Conservation (phyloP, 2,888 invertebrate genomes). For the Yponomeuta plumbellus region DNA sequence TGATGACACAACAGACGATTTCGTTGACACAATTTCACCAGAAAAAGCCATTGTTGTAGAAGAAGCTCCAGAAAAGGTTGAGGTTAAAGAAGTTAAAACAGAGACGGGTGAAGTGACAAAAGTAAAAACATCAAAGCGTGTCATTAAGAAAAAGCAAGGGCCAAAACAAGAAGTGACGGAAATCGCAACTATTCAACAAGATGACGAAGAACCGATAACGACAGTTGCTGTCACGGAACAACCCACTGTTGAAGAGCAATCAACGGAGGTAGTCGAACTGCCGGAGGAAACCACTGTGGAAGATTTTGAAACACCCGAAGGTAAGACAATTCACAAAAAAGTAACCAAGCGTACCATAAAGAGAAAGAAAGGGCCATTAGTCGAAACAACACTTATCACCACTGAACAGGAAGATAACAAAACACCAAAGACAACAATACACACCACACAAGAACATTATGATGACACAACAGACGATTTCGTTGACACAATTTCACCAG, state of each 20-base stretch:
- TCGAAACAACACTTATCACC: constrained; percentile 27
- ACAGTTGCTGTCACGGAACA: constrained; percentile 29
- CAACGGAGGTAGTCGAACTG: constrained; percentile 35
- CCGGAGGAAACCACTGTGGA: constrained; percentile 38
- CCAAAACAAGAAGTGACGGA: constrained; percentile 42
- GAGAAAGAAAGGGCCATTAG: constrained; percentile 30
- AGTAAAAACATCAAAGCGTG: constrained; percentile 34
- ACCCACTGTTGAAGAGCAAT: constrained; percentile 11
- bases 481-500: constrained; percentile 27
- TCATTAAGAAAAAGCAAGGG: constrained; percentile 38
- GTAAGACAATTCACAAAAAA: constrained; percentile 36
- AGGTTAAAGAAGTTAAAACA: constrained; percentile 35
- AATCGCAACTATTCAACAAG: constrained; percentile 41
- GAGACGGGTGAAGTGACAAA: constrained; percentile 27
- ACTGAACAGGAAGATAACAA: constrained; percentile 39
- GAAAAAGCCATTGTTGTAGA: constrained; percentile 11
- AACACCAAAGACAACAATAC: constrained; percentile 27
- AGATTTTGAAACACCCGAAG: constrained; percentile 33
- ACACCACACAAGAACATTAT: constrained; percentile 20
- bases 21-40: constrained; percentile 19
- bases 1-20: constrained; percentile 21
- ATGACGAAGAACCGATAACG: constrained; percentile 31
- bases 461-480: constrained; percentile 19
- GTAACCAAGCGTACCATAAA: constrained; percentile 20
- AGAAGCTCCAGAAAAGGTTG: constrained; percentile 40